These are phyloP conservation scores for Pseudococcus jackbeardsleyi DNA, from an alignment of 2,888 invertebrate species.

Conservation along the genomic window DNA sequence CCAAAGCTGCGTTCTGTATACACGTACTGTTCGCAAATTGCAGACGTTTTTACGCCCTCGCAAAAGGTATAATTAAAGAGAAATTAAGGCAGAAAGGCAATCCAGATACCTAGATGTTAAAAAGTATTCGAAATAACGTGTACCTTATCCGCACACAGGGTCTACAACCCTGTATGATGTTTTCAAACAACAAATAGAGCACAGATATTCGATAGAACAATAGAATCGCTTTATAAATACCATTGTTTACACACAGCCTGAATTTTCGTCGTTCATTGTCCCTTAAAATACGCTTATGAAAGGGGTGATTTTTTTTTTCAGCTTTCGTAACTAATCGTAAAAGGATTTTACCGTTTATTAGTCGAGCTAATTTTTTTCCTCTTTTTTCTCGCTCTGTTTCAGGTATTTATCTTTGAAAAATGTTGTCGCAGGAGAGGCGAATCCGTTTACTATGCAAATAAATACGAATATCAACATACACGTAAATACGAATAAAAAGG, in stretches of 20 bases:
- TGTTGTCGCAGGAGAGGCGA: not conserved
- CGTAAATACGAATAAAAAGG: not conserved
- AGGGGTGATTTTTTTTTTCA: not conserved
- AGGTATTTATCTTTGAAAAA: not conserved
- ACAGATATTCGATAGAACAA: not conserved
- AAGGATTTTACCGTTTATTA: not conserved
- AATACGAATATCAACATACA: not conserved
- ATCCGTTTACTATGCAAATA: not conserved
- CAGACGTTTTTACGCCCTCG: conserved; percentile 28
- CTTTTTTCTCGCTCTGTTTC: not conserved
- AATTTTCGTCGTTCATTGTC: conserved; percentile 11
- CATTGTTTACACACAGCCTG: conserved; percentile 15
- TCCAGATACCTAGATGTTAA: not conserved
- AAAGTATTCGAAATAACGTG: not conserved
- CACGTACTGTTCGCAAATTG: conserved; percentile 40
- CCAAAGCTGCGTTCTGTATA: conserved; percentile 24
- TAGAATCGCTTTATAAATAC: conserved; percentile 1
- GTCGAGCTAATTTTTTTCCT: not conserved
- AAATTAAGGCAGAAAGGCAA: not conserved
- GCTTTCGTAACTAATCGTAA: not conserved
- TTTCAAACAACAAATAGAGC: not conserved
- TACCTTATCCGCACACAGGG: not conserved
- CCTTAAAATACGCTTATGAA: not conserved
- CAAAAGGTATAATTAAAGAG: conserved; percentile 46
- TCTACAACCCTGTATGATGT: not conserved